Evolutionary conservation across 2,888 invertebrate species (phyloP).

Genomic region (Hyposoter didymator): DNA sequence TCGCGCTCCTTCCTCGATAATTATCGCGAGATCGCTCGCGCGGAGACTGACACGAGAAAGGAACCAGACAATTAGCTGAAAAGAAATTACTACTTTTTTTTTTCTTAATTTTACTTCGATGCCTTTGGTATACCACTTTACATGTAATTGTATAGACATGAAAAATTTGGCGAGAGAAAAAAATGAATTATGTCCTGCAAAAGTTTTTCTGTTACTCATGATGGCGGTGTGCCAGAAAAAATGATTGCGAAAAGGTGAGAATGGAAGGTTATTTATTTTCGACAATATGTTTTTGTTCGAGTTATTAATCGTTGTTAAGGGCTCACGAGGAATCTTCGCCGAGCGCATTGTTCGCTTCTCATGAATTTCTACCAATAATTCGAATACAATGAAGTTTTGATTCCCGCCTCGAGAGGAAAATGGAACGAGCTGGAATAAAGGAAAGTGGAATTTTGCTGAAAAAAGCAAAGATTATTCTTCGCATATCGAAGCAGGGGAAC

Average conservation of each 20-base stretch:
- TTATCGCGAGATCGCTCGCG: conserved; percentile 67
- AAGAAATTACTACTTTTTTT: conserved; percentile 62
- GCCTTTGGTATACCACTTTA: conserved; percentile 8
- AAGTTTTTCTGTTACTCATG: background rate
- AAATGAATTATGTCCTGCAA: conserved; percentile 9
- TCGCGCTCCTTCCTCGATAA: conserved; percentile 49
- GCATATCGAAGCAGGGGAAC: background rate
- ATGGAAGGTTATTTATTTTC: background rate
- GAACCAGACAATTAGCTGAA: conserved; percentile 66
- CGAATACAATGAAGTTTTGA: background rate
- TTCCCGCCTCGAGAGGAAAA: background rate
- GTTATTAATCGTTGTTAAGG: background rate
- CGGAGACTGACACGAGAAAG: conserved; percentile 61
- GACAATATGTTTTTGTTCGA: background rate
- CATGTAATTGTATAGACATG: background rate
- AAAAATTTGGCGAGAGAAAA: conserved; percentile 12
- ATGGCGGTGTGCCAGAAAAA: background rate
- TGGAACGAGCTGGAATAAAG: background rate
- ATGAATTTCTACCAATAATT: conserved; percentile 15
- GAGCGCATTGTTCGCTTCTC: background rate
- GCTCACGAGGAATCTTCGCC: background rate
- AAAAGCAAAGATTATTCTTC: background rate
- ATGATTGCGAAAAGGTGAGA: background rate
- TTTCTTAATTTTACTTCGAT: conserved; percentile 8
- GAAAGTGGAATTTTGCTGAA: background rate